Evolutionary conservation across 2,113 vertebrate genomes (phyloP).

Genomic region (Sylvia atricapilla): DNA sequence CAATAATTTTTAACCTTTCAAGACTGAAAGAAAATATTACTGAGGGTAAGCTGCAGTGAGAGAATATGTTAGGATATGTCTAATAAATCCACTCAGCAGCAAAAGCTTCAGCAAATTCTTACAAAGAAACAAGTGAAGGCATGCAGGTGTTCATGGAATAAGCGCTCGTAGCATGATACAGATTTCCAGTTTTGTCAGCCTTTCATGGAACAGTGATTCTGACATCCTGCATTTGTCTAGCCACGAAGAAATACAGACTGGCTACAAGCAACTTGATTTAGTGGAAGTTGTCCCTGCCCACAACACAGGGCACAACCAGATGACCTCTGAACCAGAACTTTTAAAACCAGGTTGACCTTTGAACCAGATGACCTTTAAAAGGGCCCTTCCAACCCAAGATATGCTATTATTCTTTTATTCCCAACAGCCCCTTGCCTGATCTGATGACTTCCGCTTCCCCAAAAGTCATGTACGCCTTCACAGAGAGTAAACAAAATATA

Average conservation of each 20-base stretch:
- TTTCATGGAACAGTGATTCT: neutral
- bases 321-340: neutral
- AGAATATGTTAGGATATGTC: neutral
- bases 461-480: neutral
- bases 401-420: neutral
- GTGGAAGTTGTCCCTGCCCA: neutral
- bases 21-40: neutral
- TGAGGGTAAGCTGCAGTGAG: neutral
- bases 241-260: neutral
- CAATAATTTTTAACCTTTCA: neutral
- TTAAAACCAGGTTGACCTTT: neutral
- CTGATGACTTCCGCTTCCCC: neutral
- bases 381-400: accelerated
- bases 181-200: neutral
- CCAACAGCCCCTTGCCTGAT: neutral
- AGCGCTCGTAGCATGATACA: neutral
- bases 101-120: neutral
- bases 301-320: neutral
- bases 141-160: neutral
- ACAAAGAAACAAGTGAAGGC: neutral
- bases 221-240: neutral
- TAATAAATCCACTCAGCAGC: neutral
- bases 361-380: neutral
- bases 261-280: neutral
- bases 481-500: neutral